Evolutionary conservation across 2,797 vertebrate species (phyloP), one percentile per base, ranked within the genome.

Genomic region (Gallinago solitaria): DNA sequence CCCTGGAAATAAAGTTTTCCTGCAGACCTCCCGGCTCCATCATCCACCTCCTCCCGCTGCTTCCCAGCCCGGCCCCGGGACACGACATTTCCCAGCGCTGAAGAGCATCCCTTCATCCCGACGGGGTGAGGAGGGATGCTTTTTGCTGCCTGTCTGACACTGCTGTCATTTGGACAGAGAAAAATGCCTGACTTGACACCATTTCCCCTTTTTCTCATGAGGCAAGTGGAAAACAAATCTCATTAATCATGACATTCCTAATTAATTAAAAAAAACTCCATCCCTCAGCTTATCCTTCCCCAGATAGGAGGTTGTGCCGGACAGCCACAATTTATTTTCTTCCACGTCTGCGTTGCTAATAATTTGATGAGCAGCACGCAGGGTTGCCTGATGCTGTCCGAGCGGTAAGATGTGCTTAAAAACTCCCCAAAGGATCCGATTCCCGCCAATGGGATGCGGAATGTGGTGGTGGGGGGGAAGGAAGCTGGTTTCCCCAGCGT

Each of bases 11-110:
- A 7, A 13, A 35, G 19, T 5, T 61, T 56, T 37, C 82, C 69
- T 30, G 56, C 69, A 35, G 54, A 7, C 41, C 48, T 61, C 16
- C 48, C 7, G 71, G 86, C 68, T 59, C 28, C 13, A 11, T 10
- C 3, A 7, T 41, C 47, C 3, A 2, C 41, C 65, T 43, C 45
- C 27, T 68, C 83, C 37, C 2, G 83, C 61, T 1, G 20, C 60
- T 41, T 50, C 53, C 80, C 57, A 11, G 57, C 13, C 8, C 33
- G 2, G 51, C 37, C 24, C 6, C 20, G 61, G 61, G 32, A 50
- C 0, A 4, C 37, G 21, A 5, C 37, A 4, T 9, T 9, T 18
- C 12, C 48, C 16, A 1, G 28, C 0, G 18, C 48, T 3, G 43
- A 3, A 9, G 48, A 37, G 68, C 85, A 19, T 43, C 41, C 9